A percentile compares a stretch with the other conserved stretches of the same genome.
phyloP scores from a whole-genome alignment of 2,888 invertebrate species.

The Sarcophaga subvicina region DNA sequence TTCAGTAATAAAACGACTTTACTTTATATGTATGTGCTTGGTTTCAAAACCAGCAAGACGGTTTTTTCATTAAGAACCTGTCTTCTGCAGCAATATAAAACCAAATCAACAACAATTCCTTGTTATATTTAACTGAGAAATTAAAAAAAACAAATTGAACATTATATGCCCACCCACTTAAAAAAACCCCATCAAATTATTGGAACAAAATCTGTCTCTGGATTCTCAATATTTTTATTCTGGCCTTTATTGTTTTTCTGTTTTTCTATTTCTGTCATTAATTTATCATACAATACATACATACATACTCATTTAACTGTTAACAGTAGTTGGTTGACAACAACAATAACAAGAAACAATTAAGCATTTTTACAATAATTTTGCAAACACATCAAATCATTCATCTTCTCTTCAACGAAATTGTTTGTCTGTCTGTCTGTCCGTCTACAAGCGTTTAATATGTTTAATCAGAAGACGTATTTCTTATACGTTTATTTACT shows the following conservation, averaged over 20 bases:
- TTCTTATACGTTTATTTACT: conserved; percentile 20
- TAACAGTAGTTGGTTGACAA: not conserved
- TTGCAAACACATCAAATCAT: conserved; percentile 67
- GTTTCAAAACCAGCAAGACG: too few species aligned
- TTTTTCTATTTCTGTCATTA: conserved; percentile 34
- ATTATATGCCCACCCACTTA: too few species aligned
- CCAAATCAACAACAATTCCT: too few species aligned
- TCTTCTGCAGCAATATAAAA: too few species aligned
- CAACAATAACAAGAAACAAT: conserved; percentile 54
- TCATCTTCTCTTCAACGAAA: conserved; percentile 62
- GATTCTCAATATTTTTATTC: not conserved
- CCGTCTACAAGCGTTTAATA: conserved; percentile 62
- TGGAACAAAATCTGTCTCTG: too few species aligned
- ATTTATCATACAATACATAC: conserved; percentile 31
- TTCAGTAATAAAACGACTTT: too few species aligned
- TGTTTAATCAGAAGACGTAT: conserved; percentile 64
- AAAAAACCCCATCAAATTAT: too few species aligned
- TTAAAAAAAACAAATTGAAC: too few species aligned
- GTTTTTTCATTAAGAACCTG: too few species aligned
- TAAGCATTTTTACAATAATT: conserved; percentile 68
- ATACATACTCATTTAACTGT: not conserved
- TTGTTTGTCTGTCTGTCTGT: not conserved
- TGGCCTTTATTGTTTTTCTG: conserved; percentile 34
- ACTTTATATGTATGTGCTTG: too few species aligned
- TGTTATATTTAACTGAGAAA: too few species aligned